phyloP scores from a whole-genome alignment of 35 echinoderm and acorn worm species.

The Heliocidaris tuberculata region DNA sequence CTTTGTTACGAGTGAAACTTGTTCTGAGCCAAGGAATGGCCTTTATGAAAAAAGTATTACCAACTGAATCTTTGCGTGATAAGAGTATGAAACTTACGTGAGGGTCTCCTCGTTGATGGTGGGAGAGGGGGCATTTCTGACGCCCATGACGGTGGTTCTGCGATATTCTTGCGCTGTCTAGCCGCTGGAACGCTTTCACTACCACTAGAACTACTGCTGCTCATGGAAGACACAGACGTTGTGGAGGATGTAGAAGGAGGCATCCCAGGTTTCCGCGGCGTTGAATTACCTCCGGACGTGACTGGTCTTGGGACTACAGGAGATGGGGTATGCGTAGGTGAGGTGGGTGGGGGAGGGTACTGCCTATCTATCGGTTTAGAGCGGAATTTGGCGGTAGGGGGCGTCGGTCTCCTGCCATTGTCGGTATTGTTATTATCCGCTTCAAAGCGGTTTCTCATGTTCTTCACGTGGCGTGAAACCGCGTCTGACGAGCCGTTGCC shows the following conservation, averaged over 20 bases:
- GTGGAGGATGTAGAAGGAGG: neutral
- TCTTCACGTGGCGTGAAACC: neutral
- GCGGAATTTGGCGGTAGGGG: neutral
- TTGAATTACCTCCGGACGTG: neutral
- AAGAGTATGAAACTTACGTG: neutral
- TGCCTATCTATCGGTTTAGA: neutral
- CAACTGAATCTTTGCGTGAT: no score
- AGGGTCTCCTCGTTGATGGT: neutral
- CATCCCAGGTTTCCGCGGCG: neutral
- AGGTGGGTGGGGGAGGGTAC: neutral
- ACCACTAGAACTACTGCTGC: constrained; percentile 19
- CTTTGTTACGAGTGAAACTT: no score
- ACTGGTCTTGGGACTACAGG: neutral
- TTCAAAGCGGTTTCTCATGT: neutral
- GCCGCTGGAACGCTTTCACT: neutral
- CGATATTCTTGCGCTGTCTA: neutral
- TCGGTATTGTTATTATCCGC: constrained; percentile 21
- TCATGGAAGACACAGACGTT: neutral
- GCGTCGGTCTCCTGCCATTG: neutral
- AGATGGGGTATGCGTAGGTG: neutral
- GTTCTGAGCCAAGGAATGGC: no score
- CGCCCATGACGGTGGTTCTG: no score
- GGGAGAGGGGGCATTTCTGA: neutral
- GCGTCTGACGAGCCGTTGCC: neutral
- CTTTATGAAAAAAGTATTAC: no score